Evolutionary conservation across 2,797 vertebrate species (phyloP), one percentile per base, ranked within the genome.

Genomic region (Hirundo rustica): DNA sequence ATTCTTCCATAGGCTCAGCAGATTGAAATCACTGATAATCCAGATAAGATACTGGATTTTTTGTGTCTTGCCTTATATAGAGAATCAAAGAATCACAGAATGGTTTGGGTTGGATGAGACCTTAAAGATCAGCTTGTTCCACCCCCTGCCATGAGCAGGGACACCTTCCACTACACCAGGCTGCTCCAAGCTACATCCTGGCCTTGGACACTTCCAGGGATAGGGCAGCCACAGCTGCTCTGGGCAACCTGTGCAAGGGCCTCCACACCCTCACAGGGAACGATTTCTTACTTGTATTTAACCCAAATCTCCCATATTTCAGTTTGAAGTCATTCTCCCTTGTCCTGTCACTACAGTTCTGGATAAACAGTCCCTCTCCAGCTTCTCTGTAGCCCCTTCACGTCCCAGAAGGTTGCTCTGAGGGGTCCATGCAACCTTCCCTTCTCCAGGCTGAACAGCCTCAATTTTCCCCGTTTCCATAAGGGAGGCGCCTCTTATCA

Each of bases 131-230:
- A 89, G 8, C 11, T 40, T 51, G 8, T 77, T 66, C 6, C 11
- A 40, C 4, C 4, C 40, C 18, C 7, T 65, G 30, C n/a, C 53
- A 84, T 2, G 5, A 2, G 66, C 40, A 60, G 30, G 26, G 54
- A 48, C 30, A 60, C 3, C 7, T 61, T n/a, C 26, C 32, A 48
- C 26, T 38, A n/a, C 0, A 0, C 26, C 30, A 78, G 16, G 5
- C 0, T 72, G 13, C 40, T 48, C 47, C 73, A 77, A 60, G 19
- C 13, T n/a, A 5, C 3, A 5, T 51, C 51, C 30, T n/a, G 34
- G 40, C 34, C 53, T 48, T 32, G 53, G 9, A 15, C 23, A 29
- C 27, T 67, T 9, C 5, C 40, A 66, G 22, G 21, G 40, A 54
- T 36, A 22, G 18, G 34, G 22, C 40, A 90, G 47, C 34, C 66